A percentile compares a stretch with the other conserved stretches of the same genome.
Conservation (phyloP, 1,140 invertebrate genomes). For the Panagrolaimus sp. region DNA sequence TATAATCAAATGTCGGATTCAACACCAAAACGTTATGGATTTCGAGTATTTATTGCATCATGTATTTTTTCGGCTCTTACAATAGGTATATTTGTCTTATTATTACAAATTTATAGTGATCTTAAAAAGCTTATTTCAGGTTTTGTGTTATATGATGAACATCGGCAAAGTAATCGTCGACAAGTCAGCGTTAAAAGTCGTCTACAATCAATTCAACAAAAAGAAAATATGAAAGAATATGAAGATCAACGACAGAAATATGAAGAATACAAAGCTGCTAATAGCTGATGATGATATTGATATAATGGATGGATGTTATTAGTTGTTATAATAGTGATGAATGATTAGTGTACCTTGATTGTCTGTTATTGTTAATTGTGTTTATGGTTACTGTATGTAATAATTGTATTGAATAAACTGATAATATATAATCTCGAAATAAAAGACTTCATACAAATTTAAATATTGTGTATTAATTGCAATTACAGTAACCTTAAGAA, state of each 20-base stretch:
- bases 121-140: no score
- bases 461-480: no score
- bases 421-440: no score
- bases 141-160: conserved; percentile 47
- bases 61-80: conserved; percentile 42
- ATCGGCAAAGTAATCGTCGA: conserved; percentile 36
- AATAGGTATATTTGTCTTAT: conserved; percentile 22
- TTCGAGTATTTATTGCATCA: conserved; percentile 35
- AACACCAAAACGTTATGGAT: conserved; percentile 22
- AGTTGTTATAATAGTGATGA: no score
- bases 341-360: no score
- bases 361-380: no score
- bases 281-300: conserved; percentile 17
- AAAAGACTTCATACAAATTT: no score
- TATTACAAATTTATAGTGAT: background rate
- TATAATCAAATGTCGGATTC: background rate
- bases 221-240: conserved; percentile 51
- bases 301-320: no score
- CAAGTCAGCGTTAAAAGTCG: conserved; percentile 45
- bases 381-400: no score
- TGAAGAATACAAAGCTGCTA: conserved; percentile 31
- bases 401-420: no score
- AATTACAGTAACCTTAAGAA: no score
- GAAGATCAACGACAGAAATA: conserved; percentile 36
- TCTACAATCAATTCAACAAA: conserved; percentile 36